These are phyloP conservation scores for Phoebastria nigripes DNA, from an alignment of 2,797 vertebrate species.

Conservation along the genomic window DNA sequence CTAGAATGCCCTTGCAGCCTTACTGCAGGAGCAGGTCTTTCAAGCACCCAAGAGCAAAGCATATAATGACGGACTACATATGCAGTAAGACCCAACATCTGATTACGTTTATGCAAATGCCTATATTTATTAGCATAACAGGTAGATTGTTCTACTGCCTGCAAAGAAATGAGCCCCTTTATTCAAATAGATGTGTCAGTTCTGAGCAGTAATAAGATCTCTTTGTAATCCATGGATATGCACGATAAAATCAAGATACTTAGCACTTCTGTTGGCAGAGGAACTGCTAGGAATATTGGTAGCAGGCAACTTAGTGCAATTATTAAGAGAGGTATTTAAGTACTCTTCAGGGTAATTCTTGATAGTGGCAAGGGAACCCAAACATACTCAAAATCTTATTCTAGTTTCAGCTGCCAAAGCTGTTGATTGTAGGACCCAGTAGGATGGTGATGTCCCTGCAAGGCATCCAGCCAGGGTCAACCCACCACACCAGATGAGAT, in stretches of 20 bases:
- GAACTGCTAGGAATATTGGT: neutral
- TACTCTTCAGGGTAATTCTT: neutral
- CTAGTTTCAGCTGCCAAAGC: neutral
- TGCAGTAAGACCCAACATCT: neutral
- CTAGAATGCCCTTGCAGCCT: neutral
- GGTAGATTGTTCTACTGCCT: constrained; percentile 16
- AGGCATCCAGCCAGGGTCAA: neutral
- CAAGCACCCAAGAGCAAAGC: neutral
- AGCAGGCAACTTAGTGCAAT: neutral
- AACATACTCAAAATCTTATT: neutral
- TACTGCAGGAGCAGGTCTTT: neutral
- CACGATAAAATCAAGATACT: neutral
- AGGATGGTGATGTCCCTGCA: neutral
- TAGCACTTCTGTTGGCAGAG: neutral
- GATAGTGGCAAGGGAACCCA: neutral
- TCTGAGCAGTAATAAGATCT: constrained; percentile 43
- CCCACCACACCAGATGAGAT: neutral
- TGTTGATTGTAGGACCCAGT: neutral
- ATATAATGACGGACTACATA: neutral
- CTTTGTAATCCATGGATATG: constrained; percentile 10
- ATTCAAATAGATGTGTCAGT: constrained; percentile 26
- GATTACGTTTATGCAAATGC: constrained; percentile 38
- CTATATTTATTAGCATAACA: constrained; percentile 26
- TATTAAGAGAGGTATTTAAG: constrained; percentile 4
- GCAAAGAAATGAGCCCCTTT: constrained; percentile 16